Evolutionary conservation across 53 echinoderm and acorn worm genomes (phyloP).

Genomic region (Apostichopus leukothele): DNA sequence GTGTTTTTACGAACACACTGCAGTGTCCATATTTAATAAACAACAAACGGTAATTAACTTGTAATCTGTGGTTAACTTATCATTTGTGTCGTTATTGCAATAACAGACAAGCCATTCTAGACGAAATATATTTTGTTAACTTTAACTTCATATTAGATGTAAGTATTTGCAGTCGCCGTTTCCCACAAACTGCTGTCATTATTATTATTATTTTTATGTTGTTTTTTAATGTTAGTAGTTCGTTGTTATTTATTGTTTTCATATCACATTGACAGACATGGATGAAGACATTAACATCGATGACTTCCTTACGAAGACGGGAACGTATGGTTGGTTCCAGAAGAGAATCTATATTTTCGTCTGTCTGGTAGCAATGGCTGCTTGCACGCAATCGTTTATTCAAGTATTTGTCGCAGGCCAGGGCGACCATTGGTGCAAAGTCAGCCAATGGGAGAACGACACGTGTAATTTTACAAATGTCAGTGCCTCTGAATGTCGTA

Average conservation of each 20-base stretch:
- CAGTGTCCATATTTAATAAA: no score
- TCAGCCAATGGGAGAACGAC: slow-evolving; percentile 29
- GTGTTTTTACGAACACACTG: no score
- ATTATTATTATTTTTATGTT: no score
- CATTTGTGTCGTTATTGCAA: no score
- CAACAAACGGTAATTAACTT: no score
- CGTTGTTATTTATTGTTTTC: not conserved
- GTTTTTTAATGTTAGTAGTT: no score
- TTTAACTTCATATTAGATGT: no score
- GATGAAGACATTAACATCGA: not conserved
- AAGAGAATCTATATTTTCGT: slow-evolving; percentile 5
- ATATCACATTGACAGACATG: not conserved
- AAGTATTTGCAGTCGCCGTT: no score
- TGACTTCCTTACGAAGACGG: slow-evolving; percentile 3
- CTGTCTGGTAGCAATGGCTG: not conserved
- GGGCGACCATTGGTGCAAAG: slow-evolving; percentile 22
- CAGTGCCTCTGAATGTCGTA: not conserved
- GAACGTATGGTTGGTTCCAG: slow-evolving; percentile 27
- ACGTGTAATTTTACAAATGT: not conserved
- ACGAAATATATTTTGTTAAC: no score
- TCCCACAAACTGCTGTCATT: no score
- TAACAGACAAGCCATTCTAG: no score
- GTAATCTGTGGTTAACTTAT: no score
- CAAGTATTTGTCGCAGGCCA: slow-evolving; percentile 14
- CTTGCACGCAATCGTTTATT: not conserved